Conservation (phyloP, 2,113 vertebrate species). For the Lethenteron reissneri region DNA sequence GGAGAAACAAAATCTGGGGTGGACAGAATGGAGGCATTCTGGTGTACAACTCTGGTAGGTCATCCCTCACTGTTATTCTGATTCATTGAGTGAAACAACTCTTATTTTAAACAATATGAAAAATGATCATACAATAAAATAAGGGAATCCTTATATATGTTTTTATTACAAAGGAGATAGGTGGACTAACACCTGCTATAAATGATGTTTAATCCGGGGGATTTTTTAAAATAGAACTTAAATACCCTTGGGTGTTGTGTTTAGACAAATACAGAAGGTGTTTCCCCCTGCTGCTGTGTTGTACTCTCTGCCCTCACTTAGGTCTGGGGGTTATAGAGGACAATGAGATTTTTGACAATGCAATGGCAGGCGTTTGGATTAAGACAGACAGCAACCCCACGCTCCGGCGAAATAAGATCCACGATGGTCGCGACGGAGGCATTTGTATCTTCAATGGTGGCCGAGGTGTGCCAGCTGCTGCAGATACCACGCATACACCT, state of each 20-base stretch:
- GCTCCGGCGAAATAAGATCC: slow-evolving; percentile 93
- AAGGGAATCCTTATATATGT: too few relatives aligned
- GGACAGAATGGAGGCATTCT: slow-evolving; percentile 96
- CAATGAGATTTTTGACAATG: slow-evolving; percentile 99
- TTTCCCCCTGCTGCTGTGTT: neutral
- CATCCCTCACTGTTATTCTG: neutral
- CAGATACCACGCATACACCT: too few relatives aligned
- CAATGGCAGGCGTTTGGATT: slow-evolving; percentile 99
- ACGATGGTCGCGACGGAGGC: slow-evolving; percentile 86
- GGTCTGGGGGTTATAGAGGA: slow-evolving; percentile 96
- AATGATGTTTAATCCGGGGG: too few relatives aligned
- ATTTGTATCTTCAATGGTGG: slow-evolving; percentile 99
- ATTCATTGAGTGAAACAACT: too few relatives aligned
- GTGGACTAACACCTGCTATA: too few relatives aligned
- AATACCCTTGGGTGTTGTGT: neutral
- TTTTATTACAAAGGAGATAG: too few relatives aligned
- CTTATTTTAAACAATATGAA: too few relatives aligned
- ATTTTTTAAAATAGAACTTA: neutral
- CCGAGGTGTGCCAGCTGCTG: slow-evolving; percentile 36
- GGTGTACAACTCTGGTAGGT: slow-evolving; percentile 91
- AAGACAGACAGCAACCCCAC: slow-evolving; percentile 99
- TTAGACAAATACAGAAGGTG: neutral
- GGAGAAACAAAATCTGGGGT: slow-evolving; percentile 98
- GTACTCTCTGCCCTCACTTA: slow-evolving; percentile 16
- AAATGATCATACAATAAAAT: too few relatives aligned